Evolutionary conservation across 1,140 invertebrate genomes (phyloP).

Genomic region (Bombyx mori): DNA sequence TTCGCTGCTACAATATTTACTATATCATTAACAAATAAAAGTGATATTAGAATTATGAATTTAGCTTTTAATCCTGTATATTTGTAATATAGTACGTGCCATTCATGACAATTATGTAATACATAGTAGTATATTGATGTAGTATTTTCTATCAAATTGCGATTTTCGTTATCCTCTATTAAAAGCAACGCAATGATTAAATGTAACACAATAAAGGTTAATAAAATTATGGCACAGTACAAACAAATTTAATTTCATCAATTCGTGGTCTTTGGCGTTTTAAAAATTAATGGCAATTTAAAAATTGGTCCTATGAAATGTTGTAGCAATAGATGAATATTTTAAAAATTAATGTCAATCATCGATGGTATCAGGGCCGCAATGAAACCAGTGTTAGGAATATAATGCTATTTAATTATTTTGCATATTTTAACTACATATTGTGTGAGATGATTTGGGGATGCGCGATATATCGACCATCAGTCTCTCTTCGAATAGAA

Average conservation of each 20-base stretch:
- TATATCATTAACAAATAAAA: conserved; percentile 62
- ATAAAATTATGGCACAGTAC: conserved; percentile 58
- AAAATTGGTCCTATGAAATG: too few species aligned
- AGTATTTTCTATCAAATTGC: conserved; percentile 59
- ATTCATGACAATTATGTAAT: conserved; percentile 47
- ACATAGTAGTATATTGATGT: conserved; percentile 15
- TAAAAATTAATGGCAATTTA: too few species aligned
- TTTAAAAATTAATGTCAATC: too few species aligned
- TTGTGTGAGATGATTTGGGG: too few species aligned
- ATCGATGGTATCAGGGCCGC: too few species aligned
- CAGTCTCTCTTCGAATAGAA: too few species aligned
- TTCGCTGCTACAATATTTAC: conserved; percentile 39
- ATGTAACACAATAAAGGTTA: conserved; percentile 53
- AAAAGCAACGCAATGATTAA: conserved; percentile 46
- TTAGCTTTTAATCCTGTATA: conserved; percentile 61
- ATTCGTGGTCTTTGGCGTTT: too few species aligned
- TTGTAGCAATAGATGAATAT: too few species aligned
- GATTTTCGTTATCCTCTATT: conserved; percentile 46
- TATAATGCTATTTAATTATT: too few species aligned
- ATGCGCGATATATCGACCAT: too few species aligned
- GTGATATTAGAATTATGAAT: conserved; percentile 62
- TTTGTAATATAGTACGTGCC: conserved; percentile 68
- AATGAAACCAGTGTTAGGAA: too few species aligned
- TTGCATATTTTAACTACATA: too few species aligned
- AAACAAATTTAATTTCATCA: conserved; percentile 24